Base-by-base conservation (phyloP, 2,888 invertebrate species). In the Sisyra terminalis region DNA sequence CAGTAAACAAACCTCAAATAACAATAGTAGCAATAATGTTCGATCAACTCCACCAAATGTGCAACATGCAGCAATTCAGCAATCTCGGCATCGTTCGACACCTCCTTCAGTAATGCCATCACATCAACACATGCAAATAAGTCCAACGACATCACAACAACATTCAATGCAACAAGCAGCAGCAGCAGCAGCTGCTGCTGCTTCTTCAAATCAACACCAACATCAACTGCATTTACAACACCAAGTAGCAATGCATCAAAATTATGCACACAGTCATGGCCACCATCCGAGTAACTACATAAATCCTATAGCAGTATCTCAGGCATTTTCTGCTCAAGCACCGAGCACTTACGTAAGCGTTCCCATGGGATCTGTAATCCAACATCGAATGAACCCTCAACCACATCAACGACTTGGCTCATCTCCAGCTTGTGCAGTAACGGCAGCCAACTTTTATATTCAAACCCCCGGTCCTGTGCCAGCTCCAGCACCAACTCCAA, bases 281-380 rank as follows among this genome's bases (percentile, higher is more conserved):
- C 62, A 63, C 47, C 62, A 67, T 51, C 67, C 70, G 45, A 61
- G 63, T 6, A 67, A 67, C 51, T 68, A 68, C 50, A 64, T 71
- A 43, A 63, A 70, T 4, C 64, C 67, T 47, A 70, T 75, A 61
- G 66, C 70, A 1, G 72, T 71, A 10, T 67, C 74, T 1, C 65
- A 69, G 45, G 64, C 64, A 0, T 69, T 69, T 48, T 68, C 70
- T 49, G 64, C 73, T 2, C 67, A 66, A 2, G 69, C 69, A 29
- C 58, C 64, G 29, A 70, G 73, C 47, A 68, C 71, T 2, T 73
- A 75, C 52, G 76, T 78, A 37, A 72, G 73, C n/a, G 69, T 73
- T 10, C 72, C 76, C 8, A 75, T 76, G 65, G 71, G 75, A 0
- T 72, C 75, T 24, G 78, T 78, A 1, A 75, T 79, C 37, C 79